Base-by-base conservation (phyloP, 2,888 invertebrate species). In the Eupithecia insigniata region DNA sequence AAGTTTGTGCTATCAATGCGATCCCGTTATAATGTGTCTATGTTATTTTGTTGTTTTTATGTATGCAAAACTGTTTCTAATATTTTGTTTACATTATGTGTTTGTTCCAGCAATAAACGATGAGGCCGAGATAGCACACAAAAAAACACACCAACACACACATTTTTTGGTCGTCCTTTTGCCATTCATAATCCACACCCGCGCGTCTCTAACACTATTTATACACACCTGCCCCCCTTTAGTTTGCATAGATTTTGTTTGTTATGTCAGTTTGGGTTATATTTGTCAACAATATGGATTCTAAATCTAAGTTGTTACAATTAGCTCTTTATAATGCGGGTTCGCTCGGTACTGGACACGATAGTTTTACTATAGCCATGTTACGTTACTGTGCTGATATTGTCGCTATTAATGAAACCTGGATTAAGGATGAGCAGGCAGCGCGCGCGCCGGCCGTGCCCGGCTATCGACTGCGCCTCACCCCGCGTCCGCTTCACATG, bases 241-340 rank as follows among this genome's bases (percentile, higher is more conserved):
- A 30, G 2, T 30, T 30, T 30, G 30, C 30, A 4, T 1, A 46
- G 16, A 1, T 46, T 46, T 46, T 46, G 18, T n/a, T 6, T n/a
- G 0, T 46, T n/a, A n/a, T 46, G n/a, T 16, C n/a, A n/a, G 6
- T n/a, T n/a, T 18, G 1, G 46, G 2, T n/a, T 46, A 46, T 46
- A 18, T 46, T 46, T 18, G 18, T n/a, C 16, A 46, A 4, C 16
- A 46, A 14, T 39, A 43, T 43, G 43, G 39, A 18, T 65, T 28
- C 14, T 65, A 65, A 65, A 16, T n/a, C 22, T 18, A 65, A 65
- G 43, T 65, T 43, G 28, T n/a, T 66, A n/a, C 46, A 51, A 30
- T 66, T 66, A 32, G 66, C 32, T 8, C 51, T 66, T 12, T 66
- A 66, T 51, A 66, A 66, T 66, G 66, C 66, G 66, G 66, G 66